A percentile compares a stretch with the other conserved stretches of the same genome.
phyloP scores from a whole-genome alignment of 2,113 vertebrate genomes.

The Emydura subglobosa region DNA sequence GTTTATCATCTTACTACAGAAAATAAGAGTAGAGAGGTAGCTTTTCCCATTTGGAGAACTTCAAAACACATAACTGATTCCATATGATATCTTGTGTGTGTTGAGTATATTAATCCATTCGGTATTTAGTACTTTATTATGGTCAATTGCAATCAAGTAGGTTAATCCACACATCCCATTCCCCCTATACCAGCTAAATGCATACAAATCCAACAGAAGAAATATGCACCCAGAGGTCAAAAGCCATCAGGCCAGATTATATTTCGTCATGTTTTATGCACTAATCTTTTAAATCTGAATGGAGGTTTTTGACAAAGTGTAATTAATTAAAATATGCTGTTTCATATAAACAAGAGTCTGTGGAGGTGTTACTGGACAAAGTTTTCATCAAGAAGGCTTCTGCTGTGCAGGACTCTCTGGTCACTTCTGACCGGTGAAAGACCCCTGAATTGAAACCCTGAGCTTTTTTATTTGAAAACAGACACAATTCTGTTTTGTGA shows the following conservation, averaged over 20 bases:
- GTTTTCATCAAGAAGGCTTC: neutral
- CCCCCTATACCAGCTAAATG: neutral
- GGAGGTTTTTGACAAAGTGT: neutral
- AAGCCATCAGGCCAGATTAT: neutral
- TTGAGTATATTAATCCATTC: neutral
- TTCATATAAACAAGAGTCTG: neutral
- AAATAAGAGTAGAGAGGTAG: neutral
- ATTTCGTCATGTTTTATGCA: neutral
- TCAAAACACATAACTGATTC: neutral
- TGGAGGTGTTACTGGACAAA: neutral
- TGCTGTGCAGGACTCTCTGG: neutral
- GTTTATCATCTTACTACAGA: neutral
- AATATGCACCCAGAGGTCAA: neutral
- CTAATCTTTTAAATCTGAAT: neutral
- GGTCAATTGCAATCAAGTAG: neutral
- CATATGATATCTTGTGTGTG: neutral
- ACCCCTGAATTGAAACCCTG: neutral
- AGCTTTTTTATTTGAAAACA: neutral
- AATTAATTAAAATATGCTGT: neutral
- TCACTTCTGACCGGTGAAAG: neutral
- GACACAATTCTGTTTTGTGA: neutral
- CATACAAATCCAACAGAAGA: neutral
- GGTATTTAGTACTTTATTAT: neutral
- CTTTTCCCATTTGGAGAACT: neutral
- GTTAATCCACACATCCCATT: neutral